Base-by-base conservation (phyloP, 2,797 vertebrate species). In the Megalops cyprinoides region DNA sequence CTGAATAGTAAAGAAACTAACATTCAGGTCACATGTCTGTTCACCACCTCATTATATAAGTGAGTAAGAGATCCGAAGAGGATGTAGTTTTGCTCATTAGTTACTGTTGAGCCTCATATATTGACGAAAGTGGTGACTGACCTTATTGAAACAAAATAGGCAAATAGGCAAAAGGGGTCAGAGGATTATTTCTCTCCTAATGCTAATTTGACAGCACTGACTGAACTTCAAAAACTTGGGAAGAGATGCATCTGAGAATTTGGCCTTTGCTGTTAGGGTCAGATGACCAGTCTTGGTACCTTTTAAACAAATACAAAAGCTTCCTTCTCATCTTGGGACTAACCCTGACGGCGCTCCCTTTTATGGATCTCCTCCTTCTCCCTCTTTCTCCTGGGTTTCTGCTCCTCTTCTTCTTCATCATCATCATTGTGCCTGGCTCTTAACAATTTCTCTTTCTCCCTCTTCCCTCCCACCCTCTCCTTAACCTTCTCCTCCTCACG, bases 341-440 rank as follows among this genome's bases (percentile, higher is more conserved):
- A 31, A 2, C 28, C 10, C 15, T 2, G 62, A 31, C 28, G 18
- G 28, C 31, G 23, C 28, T 67, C 58, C 42, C 46, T 23, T 23
- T 48, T 44, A n/a, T 12, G 25, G 48, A 28, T 51, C 25, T 53
- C 60, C 42, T n/a, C 60, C 23, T 28, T 78, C 55, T 62, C 7
- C 42, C 42, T 79, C 56, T 67, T 20, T 44, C 74, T 76, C 74
- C 74, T 34, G 48, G 20, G 14, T 48, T 37, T 44, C 23, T 65
- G 56, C 34, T 18, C 42, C 56, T 37, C 31, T 28, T 44, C 77
- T 7, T 51, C 31, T 15, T 67, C 77, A 6, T 67, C 44, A 14
- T 28, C 58, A 25, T 60, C 71, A 3, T 37, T n/a, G 23, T 48
- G 20, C 23, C 28, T 28, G 5, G 74, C 42, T 3, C 44, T 74